These are phyloP conservation scores for Pilophorus perplexus DNA, from an alignment of 2,888 invertebrate species.

Conservation along the genomic window DNA sequence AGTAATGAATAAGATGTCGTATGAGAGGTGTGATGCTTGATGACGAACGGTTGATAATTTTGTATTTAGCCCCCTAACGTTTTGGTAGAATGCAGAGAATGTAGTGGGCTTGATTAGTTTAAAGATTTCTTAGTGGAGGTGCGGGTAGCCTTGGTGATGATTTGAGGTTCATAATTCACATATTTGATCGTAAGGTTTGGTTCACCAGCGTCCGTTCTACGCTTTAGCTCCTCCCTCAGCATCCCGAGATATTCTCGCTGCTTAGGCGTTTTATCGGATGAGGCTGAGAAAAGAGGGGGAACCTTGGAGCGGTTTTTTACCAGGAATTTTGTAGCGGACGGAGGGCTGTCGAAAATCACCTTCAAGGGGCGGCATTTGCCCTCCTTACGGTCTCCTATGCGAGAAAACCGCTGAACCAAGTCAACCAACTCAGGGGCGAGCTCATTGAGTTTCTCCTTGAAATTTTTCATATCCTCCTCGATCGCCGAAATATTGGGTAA, in stretches of 20 bases:
- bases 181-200: conserved; percentile 12
- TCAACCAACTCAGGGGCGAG: not conserved
- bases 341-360: not conserved
- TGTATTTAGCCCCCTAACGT: not conserved
- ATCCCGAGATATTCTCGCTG: conserved; percentile 1
- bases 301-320: not conserved
- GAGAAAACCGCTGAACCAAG: not conserved
- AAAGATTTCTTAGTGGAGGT: too few species aligned
- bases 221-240: not conserved
- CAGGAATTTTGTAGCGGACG: not conserved
- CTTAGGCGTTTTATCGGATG: conserved; percentile 1
- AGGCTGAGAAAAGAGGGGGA: not conserved
- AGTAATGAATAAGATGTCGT: not conserved
- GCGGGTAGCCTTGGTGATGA: not conserved
- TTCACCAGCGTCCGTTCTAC: not conserved
- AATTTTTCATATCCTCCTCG: not conserved
- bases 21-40: not conserved
- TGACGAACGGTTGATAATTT: not conserved
- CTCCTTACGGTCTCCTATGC: not conserved
- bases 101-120: too few species aligned
- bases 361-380: not conserved
- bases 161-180: not conserved
- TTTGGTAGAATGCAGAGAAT: too few species aligned
- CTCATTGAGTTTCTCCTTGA: not conserved
- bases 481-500: not conserved